A percentile compares a stretch with the other conserved stretches of the same genome.
phyloP scores from a whole-genome alignment of 2,888 invertebrate species.

The Myopa testacea region DNA sequence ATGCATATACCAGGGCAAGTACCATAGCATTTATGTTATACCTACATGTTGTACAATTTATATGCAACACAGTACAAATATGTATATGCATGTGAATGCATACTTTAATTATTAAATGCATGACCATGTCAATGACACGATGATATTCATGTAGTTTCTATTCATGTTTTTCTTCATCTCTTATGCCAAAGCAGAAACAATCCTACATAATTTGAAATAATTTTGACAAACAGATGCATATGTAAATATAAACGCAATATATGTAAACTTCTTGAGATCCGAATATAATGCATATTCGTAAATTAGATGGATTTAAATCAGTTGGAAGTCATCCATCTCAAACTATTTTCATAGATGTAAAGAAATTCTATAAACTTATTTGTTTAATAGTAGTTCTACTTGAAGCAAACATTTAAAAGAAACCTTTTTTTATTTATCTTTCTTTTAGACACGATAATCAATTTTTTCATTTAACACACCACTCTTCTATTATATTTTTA shows the following conservation, averaged over 20 bases:
- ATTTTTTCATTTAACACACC: background rate
- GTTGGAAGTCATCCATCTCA: too few relatives aligned
- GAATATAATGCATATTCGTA: too few relatives aligned
- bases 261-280: too few relatives aligned
- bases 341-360: too few relatives aligned
- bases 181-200: background rate
- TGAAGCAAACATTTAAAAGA: background rate
- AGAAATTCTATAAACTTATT: too few relatives aligned
- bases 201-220: too few relatives aligned
- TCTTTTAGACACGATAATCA: background rate
- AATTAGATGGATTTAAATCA: too few relatives aligned
- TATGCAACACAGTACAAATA: background rate
- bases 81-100: background rate
- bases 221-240: too few relatives aligned
- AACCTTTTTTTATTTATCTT: background rate
- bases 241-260: too few relatives aligned
- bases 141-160: background rate
- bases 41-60: background rate
- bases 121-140: background rate
- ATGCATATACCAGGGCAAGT: too few relatives aligned
- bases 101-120: background rate
- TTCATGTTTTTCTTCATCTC: background rate
- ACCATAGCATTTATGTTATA: background rate
- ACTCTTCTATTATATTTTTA: too few relatives aligned
- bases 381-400: too few relatives aligned